Percentiles rank a stretch among this genome's conserved stretches.
phyloP scores from a whole-genome alignment of 2,888 invertebrate genomes.

The Mayetiola destructor region DNA sequence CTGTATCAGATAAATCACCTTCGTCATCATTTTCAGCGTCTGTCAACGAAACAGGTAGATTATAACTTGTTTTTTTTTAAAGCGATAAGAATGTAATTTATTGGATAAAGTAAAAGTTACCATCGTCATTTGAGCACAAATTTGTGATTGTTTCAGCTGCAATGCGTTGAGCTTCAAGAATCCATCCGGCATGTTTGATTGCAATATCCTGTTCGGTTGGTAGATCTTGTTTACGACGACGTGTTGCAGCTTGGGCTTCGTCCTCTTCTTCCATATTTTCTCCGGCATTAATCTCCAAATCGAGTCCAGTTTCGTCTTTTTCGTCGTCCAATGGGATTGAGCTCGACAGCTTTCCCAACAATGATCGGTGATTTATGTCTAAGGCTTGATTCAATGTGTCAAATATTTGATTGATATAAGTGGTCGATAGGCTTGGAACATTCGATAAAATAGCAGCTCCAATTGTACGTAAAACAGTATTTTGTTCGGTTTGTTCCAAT shows the following conservation, averaged over 20 bases:
- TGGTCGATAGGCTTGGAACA: slow-evolving; percentile 37
- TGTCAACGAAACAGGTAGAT: slow-evolving; percentile 15
- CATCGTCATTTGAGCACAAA: slow-evolving; percentile 46
- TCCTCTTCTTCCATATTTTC: slow-evolving; percentile 23
- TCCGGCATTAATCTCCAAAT: slow-evolving; percentile 19
- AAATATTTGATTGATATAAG: slow-evolving; percentile 39
- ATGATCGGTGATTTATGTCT: slow-evolving; percentile 39
- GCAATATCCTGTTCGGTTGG: slow-evolving; percentile 36
- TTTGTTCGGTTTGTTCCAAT: slow-evolving; percentile 33
- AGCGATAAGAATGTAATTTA: neutral
- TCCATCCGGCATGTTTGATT: slow-evolving; percentile 38
- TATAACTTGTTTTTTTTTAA: neutral
- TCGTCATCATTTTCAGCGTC: slow-evolving; percentile 34
- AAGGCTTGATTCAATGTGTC: slow-evolving; percentile 39
- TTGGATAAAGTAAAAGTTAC: slow-evolving; percentile 28
- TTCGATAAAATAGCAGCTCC: slow-evolving; percentile 45
- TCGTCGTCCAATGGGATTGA: slow-evolving; percentile 33
- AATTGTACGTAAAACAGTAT: slow-evolving; percentile 40
- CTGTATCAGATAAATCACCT: slow-evolving; percentile 35
- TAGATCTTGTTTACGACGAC: slow-evolving; percentile 25
- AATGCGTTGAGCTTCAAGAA: slow-evolving; percentile 52
- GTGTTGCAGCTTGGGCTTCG: slow-evolving; percentile 24
- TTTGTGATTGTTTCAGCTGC: slow-evolving; percentile 58
- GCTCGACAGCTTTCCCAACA: slow-evolving; percentile 39
- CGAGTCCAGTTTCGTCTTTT: slow-evolving; percentile 9